Percentiles rank a stretch among this genome's conserved stretches.
Conservation (phyloP, 2,797 vertebrate species). For the Mastacembelus armatus region DNA sequence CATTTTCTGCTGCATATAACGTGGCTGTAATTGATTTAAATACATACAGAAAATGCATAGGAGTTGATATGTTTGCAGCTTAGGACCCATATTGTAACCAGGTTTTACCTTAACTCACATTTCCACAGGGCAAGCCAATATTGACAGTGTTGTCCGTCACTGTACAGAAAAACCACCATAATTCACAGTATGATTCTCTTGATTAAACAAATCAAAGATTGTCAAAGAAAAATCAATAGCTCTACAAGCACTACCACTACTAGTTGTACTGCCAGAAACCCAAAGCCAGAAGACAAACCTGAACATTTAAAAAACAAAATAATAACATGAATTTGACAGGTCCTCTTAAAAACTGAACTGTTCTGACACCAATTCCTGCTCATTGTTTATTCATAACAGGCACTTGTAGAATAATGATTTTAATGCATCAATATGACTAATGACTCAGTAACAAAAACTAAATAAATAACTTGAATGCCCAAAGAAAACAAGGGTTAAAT, state of each 20-base stretch:
- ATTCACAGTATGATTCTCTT: no score
- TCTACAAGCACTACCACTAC: conserved; percentile 10
- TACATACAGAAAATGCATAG: conserved; percentile 41
- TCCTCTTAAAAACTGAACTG: conserved; percentile 11
- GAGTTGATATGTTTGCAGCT: conserved; percentile 25
- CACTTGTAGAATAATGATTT: conserved; percentile 35
- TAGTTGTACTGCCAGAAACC: neutral
- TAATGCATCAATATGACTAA: conserved; percentile 38
- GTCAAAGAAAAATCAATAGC: no score
- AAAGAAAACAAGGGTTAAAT: conserved; percentile 12
- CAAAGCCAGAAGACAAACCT: conserved; percentile 10
- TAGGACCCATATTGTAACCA: neutral
- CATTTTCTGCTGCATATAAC: conserved; percentile 35
- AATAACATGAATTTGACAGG: conserved; percentile 29
- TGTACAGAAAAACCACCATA: neutral
- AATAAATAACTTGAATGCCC: neutral
- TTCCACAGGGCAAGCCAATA: conserved; percentile 4
- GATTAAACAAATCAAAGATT: conserved; percentile 19
- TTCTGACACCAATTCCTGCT: conserved; percentile 29
- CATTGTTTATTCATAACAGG: conserved; percentile 28
- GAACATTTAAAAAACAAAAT: neutral
- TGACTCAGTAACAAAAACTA: conserved; percentile 5
- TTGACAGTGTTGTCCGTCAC: conserved; percentile 6
- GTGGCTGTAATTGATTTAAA: conserved; percentile 64
- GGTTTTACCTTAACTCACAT: conserved; percentile 2